Percentiles rank a stretch among this genome's conserved stretches.
phyloP scores from a whole-genome alignment of 2,797 vertebrate genomes.

The Champsocephalus esox region DNA sequence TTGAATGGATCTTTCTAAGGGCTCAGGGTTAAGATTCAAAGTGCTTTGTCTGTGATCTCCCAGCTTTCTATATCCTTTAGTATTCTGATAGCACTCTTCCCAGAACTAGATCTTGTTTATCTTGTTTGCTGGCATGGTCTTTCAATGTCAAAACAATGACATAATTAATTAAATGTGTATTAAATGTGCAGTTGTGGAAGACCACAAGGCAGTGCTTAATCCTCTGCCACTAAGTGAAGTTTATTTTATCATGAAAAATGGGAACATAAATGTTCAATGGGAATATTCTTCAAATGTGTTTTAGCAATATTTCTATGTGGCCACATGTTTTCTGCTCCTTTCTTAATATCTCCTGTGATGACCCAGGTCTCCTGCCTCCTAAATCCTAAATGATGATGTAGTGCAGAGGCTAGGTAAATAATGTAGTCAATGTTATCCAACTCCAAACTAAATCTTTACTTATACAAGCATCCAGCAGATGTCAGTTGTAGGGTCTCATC shows the following conservation, averaged over 20 bases:
- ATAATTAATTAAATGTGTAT: slow-evolving; percentile 76
- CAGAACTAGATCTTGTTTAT: slow-evolving; percentile 69
- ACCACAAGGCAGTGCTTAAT: slow-evolving; percentile 43
- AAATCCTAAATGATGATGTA: slow-evolving; percentile 16
- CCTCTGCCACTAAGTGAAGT: slow-evolving; percentile 22
- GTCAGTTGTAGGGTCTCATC: slow-evolving; percentile 7
- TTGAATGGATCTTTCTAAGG: slow-evolving; percentile 41
- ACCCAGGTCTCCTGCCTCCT: slow-evolving; percentile 18
- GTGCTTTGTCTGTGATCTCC: slow-evolving; percentile 59
- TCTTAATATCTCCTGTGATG: slow-evolving; percentile 17
- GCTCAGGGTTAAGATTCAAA: slow-evolving; percentile 63
- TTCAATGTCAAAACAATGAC: slow-evolving; percentile 83
- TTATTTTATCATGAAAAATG: slow-evolving; percentile 8
- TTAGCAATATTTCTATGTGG: slow-evolving; percentile 17
- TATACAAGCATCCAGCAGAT: slow-evolving; percentile 16
- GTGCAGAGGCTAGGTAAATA: slow-evolving; percentile 20
- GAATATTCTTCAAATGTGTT: slow-evolving; percentile 20
- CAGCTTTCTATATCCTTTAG: slow-evolving; percentile 62
- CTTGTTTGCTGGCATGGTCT: slow-evolving; percentile 68
- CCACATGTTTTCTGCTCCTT: slow-evolving; percentile 1
- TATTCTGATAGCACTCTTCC: slow-evolving; percentile 56
- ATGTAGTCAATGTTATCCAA: slow-evolving; percentile 4
- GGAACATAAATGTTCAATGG: background rate
- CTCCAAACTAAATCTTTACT: slow-evolving; percentile 23
- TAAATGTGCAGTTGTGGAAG: slow-evolving; percentile 60